phyloP scores from a whole-genome alignment of 1,140 invertebrate species.

The Portunus trituberculatus region DNA sequence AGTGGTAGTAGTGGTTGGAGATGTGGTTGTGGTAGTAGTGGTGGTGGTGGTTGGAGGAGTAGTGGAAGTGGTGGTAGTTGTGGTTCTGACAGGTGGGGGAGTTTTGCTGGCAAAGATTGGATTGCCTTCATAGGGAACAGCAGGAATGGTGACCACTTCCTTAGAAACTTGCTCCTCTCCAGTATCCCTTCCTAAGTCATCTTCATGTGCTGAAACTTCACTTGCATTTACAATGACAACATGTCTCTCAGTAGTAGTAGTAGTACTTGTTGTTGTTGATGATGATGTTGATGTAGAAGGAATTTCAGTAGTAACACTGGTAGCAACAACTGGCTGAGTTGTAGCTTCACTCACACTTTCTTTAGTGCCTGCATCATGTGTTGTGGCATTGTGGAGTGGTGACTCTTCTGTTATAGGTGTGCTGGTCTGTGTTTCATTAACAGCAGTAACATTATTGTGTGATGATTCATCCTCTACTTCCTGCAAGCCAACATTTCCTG shows the following conservation, averaged over 20 bases:
- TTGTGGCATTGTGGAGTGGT: neutral
- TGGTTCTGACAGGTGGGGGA: conserved; percentile 30
- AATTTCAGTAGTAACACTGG: neutral
- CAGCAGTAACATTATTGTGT: neutral
- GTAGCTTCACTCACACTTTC: neutral
- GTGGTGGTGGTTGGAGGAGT: neutral
- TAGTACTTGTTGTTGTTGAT: neutral
- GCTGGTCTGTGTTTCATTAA: neutral
- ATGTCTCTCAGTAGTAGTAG: neutral
- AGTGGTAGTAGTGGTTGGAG: neutral
- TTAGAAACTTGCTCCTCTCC: neutral
- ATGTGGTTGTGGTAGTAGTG: neutral
- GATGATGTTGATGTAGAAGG: neutral
- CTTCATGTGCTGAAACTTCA: neutral
- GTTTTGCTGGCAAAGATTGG: conserved; percentile 55
- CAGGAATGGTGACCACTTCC: conserved; percentile 32
- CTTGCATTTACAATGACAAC: conserved; percentile 45
- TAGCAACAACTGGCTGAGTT: neutral
- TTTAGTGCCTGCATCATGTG: neutral
- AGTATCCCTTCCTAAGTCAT: neutral
- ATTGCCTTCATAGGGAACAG: conserved; percentile 34
- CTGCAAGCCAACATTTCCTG: conserved; percentile 58
- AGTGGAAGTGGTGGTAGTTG: neutral
- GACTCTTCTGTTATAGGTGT: neutral
- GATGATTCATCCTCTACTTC: neutral